A percentile compares a stretch with the other conserved stretches of the same genome.
Evolutionary conservation across 1,140 invertebrate species (phyloP).

Genomic region (Camponotus pennsylvanicus): DNA sequence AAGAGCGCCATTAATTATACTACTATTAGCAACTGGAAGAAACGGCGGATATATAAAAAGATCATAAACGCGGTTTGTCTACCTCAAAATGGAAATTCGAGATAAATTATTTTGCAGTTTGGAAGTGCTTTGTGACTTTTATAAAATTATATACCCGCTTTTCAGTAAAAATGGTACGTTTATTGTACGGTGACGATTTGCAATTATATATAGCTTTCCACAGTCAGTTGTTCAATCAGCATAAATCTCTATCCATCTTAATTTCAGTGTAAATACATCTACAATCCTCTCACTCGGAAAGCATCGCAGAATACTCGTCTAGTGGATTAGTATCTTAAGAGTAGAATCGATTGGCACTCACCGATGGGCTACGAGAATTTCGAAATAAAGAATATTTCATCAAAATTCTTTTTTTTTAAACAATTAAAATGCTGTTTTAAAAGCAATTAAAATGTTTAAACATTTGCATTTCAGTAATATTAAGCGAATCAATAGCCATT

Average conservation of each 20-base stretch:
- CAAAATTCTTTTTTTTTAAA: neutral
- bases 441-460: conserved; percentile 8
- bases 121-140: neutral
- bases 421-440: no score
- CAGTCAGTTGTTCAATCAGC: conserved; percentile 1
- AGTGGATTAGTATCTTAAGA: conserved; percentile 31
- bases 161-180: neutral
- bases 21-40: conserved; percentile 28
- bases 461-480: conserved; percentile 17
- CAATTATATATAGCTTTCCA: neutral
- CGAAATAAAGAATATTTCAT: neutral
- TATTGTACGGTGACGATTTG: no score
- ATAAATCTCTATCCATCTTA: conserved; percentile 21
- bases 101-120: conserved; percentile 20
- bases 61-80: conserved; percentile 12
- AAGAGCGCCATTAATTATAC: conserved; percentile 2
- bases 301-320: neutral
- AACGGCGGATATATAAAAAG: neutral
- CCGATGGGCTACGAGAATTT: neutral
- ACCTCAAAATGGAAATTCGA: neutral
- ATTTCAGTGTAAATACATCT: conserved; percentile 26
- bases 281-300: conserved; percentile 22
- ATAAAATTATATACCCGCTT: neutral
- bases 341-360: conserved; percentile 10
- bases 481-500: neutral